Percentiles rank a stretch among this genome's conserved stretches.
phyloP scores from a whole-genome alignment of 2,888 invertebrate genomes.

The Auanema freiburgensis region DNA sequence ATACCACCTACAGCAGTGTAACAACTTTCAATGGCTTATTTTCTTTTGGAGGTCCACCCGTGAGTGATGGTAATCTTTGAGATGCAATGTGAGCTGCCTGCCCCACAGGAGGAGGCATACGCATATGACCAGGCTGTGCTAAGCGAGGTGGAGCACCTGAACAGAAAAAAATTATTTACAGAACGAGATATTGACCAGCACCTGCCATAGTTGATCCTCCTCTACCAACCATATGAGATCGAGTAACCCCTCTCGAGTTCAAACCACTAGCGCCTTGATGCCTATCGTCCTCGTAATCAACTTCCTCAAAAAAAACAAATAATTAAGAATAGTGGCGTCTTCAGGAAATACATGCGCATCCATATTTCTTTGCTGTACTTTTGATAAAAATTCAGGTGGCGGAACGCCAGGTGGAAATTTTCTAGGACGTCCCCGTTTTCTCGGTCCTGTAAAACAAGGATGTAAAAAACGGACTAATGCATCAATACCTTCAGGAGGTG shows the following conservation, averaged over 20 bases:
- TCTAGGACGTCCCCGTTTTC: slow-evolving; percentile 12
- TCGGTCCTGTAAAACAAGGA: slow-evolving; percentile 1
- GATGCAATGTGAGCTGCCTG: slow-evolving; percentile 19
- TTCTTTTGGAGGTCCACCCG: slow-evolving; percentile 20
- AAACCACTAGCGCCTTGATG: not conserved
- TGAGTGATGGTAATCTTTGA: slow-evolving; percentile 15
- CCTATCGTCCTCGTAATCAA: too few relatives aligned
- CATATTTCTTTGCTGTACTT: slow-evolving; percentile 9
- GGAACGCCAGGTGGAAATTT: slow-evolving; percentile 17
- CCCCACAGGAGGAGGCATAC: slow-evolving; percentile 13
- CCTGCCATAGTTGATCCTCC: slow-evolving; percentile 3
- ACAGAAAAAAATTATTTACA: not conserved
- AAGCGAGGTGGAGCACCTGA: slow-evolving; percentile 13
- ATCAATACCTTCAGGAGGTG: not conserved
- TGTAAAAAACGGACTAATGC: not conserved
- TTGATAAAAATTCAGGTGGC: slow-evolving; percentile 14
- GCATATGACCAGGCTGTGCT: slow-evolving; percentile 6
- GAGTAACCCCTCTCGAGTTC: not conserved
- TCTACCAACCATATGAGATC: slow-evolving; percentile 6
- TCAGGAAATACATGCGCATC: slow-evolving; percentile 1
- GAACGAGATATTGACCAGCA: not conserved
- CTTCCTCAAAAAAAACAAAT: too few relatives aligned
- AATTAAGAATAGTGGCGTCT: not conserved
- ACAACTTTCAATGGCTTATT: slow-evolving; percentile 22
- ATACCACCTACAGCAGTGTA: slow-evolving; percentile 18